Evolutionary conservation across 2,888 invertebrate species (phyloP).

Genomic region (Agrochola macilenta): DNA sequence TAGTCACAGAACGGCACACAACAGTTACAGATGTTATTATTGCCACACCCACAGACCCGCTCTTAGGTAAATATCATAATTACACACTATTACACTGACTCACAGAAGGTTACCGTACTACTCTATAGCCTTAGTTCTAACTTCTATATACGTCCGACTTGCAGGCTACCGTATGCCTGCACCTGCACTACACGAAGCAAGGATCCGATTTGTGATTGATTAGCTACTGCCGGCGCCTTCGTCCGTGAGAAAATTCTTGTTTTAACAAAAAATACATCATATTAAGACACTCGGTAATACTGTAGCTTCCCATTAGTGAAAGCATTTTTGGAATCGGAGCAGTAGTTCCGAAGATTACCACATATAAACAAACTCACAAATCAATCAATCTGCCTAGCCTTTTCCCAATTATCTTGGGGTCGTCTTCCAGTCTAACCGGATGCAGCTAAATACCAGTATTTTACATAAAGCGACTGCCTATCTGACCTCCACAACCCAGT

Average conservation of each 20-base stretch:
- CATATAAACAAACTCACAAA: too few species aligned
- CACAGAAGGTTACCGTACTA: constrained; percentile 47
- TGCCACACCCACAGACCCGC: constrained; percentile 41
- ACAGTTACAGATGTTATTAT: constrained; percentile 53
- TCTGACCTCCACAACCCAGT: too few species aligned
- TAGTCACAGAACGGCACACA: constrained; percentile 44
- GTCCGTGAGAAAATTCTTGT: neutral
- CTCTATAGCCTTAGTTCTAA: constrained; percentile 34
- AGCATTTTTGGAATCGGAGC: too few species aligned
- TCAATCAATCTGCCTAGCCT: too few species aligned
- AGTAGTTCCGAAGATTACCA: too few species aligned
- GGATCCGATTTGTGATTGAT: neutral
- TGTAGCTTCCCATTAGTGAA: too few species aligned
- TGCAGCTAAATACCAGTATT: too few species aligned
- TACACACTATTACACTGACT: constrained; percentile 56
- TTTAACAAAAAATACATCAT: too few species aligned
- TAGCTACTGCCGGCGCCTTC: neutral
- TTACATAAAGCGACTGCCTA: too few species aligned
- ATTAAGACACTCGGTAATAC: too few species aligned
- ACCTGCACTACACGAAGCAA: neutral
- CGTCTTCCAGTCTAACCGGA: too few species aligned
- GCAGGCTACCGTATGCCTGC: constrained; percentile 1
- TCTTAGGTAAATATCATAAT: constrained; percentile 61
- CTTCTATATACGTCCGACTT: constrained; percentile 17
- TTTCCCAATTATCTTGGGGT: too few species aligned